A percentile compares a stretch with the other conserved stretches of the same genome.
These are phyloP conservation scores for Apis dorsata DNA, from an alignment of 1,140 invertebrate species.

Conservation along the genomic window DNA sequence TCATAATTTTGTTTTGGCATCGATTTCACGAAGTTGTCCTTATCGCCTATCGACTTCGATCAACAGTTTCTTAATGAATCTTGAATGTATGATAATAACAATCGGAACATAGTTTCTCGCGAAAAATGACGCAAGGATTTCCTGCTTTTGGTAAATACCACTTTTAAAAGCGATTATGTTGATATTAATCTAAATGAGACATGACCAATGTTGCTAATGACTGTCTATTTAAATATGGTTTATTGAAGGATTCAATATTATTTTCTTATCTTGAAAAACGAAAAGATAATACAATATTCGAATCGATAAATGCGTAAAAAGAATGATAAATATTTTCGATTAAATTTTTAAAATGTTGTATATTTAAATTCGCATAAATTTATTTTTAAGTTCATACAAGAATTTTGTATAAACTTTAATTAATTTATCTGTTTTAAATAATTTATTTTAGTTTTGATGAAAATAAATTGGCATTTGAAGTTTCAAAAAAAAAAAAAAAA, in stretches of 20 bases:
- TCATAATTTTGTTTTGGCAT: slow-evolving; percentile 27
- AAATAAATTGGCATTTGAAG: no score
- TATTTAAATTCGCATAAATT: background rate
- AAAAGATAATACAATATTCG: background rate
- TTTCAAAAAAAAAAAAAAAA: no score
- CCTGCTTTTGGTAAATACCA: background rate
- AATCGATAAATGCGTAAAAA: background rate
- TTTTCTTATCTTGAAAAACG: background rate
- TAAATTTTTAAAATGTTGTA: background rate
- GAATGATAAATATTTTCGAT: background rate
- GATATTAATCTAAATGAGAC: background rate
- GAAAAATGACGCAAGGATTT: background rate
- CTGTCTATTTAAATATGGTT: background rate
- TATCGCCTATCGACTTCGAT: slow-evolving; percentile 39
- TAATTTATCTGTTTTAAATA: no score
- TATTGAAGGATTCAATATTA: background rate
- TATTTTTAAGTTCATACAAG: no score
- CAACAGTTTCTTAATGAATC: slow-evolving; percentile 10
- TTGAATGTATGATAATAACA: background rate
- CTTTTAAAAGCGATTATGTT: no score
- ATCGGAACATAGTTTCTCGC: background rate
- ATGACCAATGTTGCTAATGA: background rate
- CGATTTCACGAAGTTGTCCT: slow-evolving; percentile 10
- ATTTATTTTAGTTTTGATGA: no score
- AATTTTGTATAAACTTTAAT: no score